These are phyloP conservation scores for Solen grandis DNA, from an alignment of 1,140 invertebrate species.

Conservation along the genomic window DNA sequence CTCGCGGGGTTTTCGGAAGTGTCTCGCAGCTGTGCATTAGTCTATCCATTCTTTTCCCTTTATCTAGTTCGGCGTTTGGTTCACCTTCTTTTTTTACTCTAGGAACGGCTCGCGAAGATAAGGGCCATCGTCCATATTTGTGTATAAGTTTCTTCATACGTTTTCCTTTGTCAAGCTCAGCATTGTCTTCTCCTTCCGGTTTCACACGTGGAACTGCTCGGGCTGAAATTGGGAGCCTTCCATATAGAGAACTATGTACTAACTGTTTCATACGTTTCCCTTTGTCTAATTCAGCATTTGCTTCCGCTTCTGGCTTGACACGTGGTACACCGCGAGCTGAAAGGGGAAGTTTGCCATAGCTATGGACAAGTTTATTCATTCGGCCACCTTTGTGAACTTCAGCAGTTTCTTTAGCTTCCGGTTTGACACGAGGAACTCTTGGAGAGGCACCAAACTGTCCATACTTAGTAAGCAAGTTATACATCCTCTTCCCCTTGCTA, in stretches of 20 bases:
- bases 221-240: constrained; percentile 62
- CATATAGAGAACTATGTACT: constrained; percentile 68
- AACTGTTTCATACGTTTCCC: constrained; percentile 68
- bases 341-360: constrained; percentile 59
- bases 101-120: constrained; percentile 65
- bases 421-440: constrained; percentile 59
- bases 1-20: constrained; percentile 31
- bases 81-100: constrained; percentile 76
- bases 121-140: constrained; percentile 68
- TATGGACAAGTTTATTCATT: constrained; percentile 63
- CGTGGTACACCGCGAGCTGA: constrained; percentile 59
- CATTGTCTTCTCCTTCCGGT: constrained; percentile 70
- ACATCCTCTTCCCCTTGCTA: constrained; percentile 65
- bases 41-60: constrained; percentile 69
- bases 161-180: constrained; percentile 67
- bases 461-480: constrained; percentile 59
- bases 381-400: constrained; percentile 45
- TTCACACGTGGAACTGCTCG: constrained; percentile 71
- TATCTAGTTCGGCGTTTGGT: constrained; percentile 68
- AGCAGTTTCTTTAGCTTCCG: constrained; percentile 62
- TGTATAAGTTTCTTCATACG: constrained; percentile 71
- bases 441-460: constrained; percentile 56
- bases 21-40: constrained; percentile 61
- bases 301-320: constrained; percentile 70
- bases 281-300: constrained; percentile 68